Percentiles rank a stretch among this genome's conserved stretches.
These are phyloP conservation scores for Meandrusa payeni DNA, from an alignment of 2,888 invertebrate species.

Conservation along the genomic window DNA sequence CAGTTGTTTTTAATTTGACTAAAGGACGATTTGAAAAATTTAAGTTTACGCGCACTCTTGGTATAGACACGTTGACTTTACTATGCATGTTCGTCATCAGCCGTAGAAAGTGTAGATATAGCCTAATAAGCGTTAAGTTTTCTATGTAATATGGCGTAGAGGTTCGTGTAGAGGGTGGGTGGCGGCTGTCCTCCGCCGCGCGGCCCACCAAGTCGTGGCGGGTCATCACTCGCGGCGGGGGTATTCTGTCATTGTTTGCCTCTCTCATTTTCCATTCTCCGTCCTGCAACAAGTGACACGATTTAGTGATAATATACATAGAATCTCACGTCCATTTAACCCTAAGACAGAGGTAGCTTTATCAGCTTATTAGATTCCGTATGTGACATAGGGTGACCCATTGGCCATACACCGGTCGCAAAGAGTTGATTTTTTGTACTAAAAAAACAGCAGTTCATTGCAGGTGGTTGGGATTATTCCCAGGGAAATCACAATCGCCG, in stretches of 20 bases:
- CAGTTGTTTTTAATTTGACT: slow-evolving; percentile 73
- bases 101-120: slow-evolving; percentile 68
- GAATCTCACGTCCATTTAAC: too few species aligned
- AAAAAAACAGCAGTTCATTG: too few species aligned
- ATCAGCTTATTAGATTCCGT: too few species aligned
- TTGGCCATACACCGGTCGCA: too few species aligned
- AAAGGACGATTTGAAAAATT: slow-evolving; percentile 76
- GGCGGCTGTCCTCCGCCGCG: slow-evolving; percentile 49
- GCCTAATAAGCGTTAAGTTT: slow-evolving; percentile 73
- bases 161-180: slow-evolving; percentile 46
- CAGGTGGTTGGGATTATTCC: too few species aligned
- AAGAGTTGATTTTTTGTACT: too few species aligned
- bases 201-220: slow-evolving; percentile 58
- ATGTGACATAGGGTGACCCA: too few species aligned
- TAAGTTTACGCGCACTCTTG: slow-evolving; percentile 61
- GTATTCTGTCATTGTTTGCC: slow-evolving; percentile 74
- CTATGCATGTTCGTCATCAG: slow-evolving; percentile 57
- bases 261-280: slow-evolving; percentile 74
- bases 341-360: too few species aligned
- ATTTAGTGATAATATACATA: too few species aligned
- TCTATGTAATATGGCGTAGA: slow-evolving; percentile 55
- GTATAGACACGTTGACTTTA: slow-evolving; percentile 46
- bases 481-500: too few species aligned
- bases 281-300: slow-evolving; percentile 62
- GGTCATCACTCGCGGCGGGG: slow-evolving; percentile 74